Evolutionary conservation across 2,888 invertebrate genomes (phyloP), one percentile per base, ranked within the genome.

Genomic region (Drosophila leonis): DNA sequence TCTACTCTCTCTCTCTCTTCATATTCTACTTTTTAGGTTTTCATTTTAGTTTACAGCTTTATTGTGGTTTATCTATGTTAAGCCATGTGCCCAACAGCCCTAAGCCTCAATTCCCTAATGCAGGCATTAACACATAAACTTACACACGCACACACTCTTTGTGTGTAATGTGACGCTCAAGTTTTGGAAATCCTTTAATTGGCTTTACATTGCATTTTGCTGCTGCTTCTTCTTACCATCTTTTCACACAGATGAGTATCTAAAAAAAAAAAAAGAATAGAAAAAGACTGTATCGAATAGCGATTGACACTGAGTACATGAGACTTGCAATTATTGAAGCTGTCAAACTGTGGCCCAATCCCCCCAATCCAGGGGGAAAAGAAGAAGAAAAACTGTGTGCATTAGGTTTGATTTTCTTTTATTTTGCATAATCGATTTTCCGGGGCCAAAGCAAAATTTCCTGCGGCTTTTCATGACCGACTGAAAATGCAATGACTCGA

Each of bases 121-220:
- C 71, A 37, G 39, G 49, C 66, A 66, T 68, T 68, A 54, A 27
- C 52, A 52, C 52, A 54, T n/a, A 33, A 41, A 33, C 15, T n/a
- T 29, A 52, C 48, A 57, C n/a, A 6, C 41, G 20, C 51, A n/a
- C 59, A 49, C 41, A 44, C 24, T 27, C 54, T 20, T 42, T 24
- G 49, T 73, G 63, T 69, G 63, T 68, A 67, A 81, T 81, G 90
- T 80, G 78, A 80, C 83, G 78, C 88, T 72, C 74, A 76, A 85
- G 72, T 83, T 88, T 56, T 39, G 62, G 42, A 86, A 90, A 90
- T 86, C 90, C 89, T 86, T 83, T 90, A 86, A 86, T 86, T 86
- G 86, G 81, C 90, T 86, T 90, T 81, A 60, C 71, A 64, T 68
- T 75, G 49, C 59, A 35, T 39, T 49, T 35, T 18, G 37, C 7